Percentiles rank a stretch among this genome's conserved stretches.
These are phyloP conservation scores for Melieria picta DNA, from an alignment of 2,888 invertebrate genomes.

Conservation along the genomic window DNA sequence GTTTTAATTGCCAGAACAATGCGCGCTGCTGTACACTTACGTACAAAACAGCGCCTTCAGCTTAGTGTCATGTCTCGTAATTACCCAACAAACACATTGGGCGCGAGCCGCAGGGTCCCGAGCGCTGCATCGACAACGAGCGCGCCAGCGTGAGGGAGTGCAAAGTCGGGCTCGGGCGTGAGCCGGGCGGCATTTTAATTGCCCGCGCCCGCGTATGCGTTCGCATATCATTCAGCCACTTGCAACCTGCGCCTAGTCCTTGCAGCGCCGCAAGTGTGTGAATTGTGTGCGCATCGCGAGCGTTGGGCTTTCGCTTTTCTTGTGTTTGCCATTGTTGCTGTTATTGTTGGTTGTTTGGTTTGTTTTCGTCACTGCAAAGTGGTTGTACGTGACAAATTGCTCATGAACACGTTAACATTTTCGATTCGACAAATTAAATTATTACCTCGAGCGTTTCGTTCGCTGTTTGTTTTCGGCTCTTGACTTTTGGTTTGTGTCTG, in stretches of 20 bases:
- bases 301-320: not conserved
- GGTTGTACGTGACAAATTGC: conserved; percentile 66
- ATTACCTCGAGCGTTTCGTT: conserved; percentile 27
- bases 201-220: too few relatives aligned
- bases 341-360: conserved; percentile 7
- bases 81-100: too few relatives aligned
- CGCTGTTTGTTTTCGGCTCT: too few relatives aligned
- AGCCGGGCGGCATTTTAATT: too few relatives aligned
- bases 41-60: conserved; percentile 23
- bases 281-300: not conserved
- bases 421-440: conserved; percentile 36
- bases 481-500: not conserved
- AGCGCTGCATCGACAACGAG: too few relatives aligned
- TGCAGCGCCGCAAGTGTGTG: not conserved
- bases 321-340: not conserved
- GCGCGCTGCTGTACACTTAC: conserved; percentile 13
- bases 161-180: too few relatives aligned
- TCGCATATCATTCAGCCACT: too few relatives aligned
- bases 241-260: not conserved
- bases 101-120: too few relatives aligned
- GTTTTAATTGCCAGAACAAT: conserved; percentile 33
- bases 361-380: conserved; percentile 21
- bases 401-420: conserved; percentile 60
- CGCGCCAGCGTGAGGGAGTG: too few relatives aligned
- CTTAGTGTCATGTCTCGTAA: conserved; percentile 20